Conservation (phyloP, 1,140 invertebrate genomes). For the Vollenhovia emeryi region DNA sequence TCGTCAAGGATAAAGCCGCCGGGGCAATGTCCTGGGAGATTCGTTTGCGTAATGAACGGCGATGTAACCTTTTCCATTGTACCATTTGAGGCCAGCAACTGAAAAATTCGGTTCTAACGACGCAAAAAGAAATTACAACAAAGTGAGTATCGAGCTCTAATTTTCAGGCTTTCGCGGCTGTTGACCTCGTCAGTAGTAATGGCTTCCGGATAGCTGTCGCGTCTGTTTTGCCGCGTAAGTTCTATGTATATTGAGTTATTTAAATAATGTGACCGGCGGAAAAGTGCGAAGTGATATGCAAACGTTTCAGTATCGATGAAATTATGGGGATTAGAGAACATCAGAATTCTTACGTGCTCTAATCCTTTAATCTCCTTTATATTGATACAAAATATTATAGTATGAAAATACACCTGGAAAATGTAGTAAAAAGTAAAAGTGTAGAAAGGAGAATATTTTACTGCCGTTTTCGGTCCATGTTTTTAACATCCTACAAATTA, state of each 20-base stretch:
- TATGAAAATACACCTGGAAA: too few relatives aligned
- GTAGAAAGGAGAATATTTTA: too few relatives aligned
- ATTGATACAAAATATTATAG: neutral
- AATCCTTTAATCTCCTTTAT: neutral
- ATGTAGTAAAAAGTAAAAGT: too few relatives aligned
- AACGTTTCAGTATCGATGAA: neutral
- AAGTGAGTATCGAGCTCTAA: neutral
- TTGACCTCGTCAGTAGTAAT: too few relatives aligned
- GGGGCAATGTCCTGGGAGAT: conserved; percentile 57
- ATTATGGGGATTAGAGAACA: neutral
- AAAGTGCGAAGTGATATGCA: neutral
- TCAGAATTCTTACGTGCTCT: neutral
- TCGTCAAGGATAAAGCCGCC: conserved; percentile 53
- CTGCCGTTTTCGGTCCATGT: too few relatives aligned
- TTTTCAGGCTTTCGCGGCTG: too few relatives aligned
- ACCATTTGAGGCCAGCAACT: conserved; percentile 7
- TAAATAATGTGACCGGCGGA: neutral
- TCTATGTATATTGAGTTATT: neutral
- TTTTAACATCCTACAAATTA: too few relatives aligned
- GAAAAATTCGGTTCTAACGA: neutral
- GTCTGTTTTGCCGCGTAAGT: too few relatives aligned
- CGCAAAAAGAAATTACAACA: neutral
- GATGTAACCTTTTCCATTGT: conserved; percentile 52
- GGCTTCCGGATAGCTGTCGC: too few relatives aligned
- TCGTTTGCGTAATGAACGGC: conserved; percentile 46